Evolutionary conservation across 1,140 invertebrate species (phyloP), one percentile per base, ranked within the genome.

Genomic region (Drosophila sproati): DNA sequence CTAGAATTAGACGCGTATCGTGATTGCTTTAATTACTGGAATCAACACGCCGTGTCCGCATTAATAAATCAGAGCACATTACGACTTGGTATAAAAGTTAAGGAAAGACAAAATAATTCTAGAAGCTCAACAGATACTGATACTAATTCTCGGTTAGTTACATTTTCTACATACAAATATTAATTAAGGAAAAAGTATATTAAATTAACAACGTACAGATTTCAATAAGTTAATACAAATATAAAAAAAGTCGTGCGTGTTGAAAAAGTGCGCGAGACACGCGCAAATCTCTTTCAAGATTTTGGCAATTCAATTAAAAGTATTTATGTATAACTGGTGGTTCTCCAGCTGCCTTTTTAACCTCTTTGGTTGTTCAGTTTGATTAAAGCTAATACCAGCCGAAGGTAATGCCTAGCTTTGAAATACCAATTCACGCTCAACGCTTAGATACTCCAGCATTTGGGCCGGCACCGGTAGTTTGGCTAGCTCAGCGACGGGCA

Each of bases 401-500:
- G 54, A 43, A 4, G 34, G 48, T 47, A 57, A 32, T 12, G 48
- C 51, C 55, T 90, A 91, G 64, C 87, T 87, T 70, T 92, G 81
- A 74, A 92, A 92, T 56, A 92, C 91, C 94, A 94, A 63, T 92
- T 94, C 93, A 94, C 94, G 91, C 94, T 93, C 75, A 90, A 95
- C 94, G 89, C 94, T 93, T 68, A 96, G 93, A 87, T 95, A 96
- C 66, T 94, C 94, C 82, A 95, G 95, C 62, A 97, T 94, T 73
- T 94, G 94, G 62, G 93, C 94, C 66, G 96, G 96, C 78, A 97
- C 93, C 75, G 96, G 96, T 82, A 97, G 91, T 72, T 95, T 94
- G 72, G 95, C 94, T 86, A 97, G 68, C 85, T 96, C 95, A 85
- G 96, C 95, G 69, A 95, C 92, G 74, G 95, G 93, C 61, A 94